These are phyloP conservation scores for Siniperca scherzeri DNA, from an alignment of 2,797 vertebrate genomes.

Conservation along the genomic window DNA sequence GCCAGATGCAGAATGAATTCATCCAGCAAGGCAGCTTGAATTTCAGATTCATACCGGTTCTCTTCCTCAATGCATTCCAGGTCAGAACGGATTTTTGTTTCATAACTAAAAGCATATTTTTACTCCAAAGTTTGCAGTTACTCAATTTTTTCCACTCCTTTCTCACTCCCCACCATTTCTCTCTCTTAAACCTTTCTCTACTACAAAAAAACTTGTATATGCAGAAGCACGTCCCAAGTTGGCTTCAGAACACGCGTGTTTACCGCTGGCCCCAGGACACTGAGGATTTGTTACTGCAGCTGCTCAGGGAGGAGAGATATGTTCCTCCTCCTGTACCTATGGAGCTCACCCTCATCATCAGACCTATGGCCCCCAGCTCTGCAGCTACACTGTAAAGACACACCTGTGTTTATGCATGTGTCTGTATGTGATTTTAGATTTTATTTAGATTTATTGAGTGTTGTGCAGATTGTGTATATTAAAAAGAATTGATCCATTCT, in stretches of 20 bases:
- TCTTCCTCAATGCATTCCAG: slow-evolving; percentile 90
- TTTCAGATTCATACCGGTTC: slow-evolving; percentile 93
- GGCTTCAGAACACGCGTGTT: slow-evolving; percentile 92
- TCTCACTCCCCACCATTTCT: background rate
- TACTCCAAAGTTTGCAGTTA: background rate
- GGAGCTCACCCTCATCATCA: slow-evolving; percentile 89
- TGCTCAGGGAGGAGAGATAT: slow-evolving; percentile 90
- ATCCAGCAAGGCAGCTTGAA: slow-evolving; percentile 95
- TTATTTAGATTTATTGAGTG: too few species aligned
- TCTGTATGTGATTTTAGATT: background rate
- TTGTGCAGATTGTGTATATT: background rate
- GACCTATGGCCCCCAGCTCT: slow-evolving; percentile 70
- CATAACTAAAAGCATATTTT: background rate
- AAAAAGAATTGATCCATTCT: background rate
- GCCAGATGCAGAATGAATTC: slow-evolving; percentile 93
- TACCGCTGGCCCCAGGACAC: slow-evolving; percentile 91
- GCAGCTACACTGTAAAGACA: slow-evolving; percentile 42
- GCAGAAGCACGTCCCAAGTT: slow-evolving; percentile 90
- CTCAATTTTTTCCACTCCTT: background rate
- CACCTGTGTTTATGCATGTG: background rate
- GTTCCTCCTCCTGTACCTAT: slow-evolving; percentile 87
- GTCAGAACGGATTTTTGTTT: slow-evolving; percentile 77
- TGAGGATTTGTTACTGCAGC: slow-evolving; percentile 89
- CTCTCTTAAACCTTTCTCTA: background rate
- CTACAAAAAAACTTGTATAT: background rate